A percentile compares a stretch with the other conserved stretches of the same genome.
phyloP scores from a whole-genome alignment of 2,113 vertebrate species.

The Cercopithecus mona region DNA sequence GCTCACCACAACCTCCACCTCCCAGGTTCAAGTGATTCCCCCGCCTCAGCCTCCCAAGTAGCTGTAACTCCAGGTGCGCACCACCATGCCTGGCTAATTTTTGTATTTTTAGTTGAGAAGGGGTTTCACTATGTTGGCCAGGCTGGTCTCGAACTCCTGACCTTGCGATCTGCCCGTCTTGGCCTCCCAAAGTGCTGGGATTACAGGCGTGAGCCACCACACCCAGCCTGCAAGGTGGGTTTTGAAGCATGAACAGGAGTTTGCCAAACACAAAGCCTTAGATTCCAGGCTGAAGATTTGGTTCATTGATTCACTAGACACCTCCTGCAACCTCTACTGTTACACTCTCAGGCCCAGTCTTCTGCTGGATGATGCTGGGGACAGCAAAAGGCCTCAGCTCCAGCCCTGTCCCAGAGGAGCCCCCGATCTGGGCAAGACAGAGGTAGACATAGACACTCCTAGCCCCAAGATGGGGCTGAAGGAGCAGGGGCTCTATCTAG shows the following conservation, averaged over 20 bases:
- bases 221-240: not conserved
- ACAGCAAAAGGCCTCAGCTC: not conserved
- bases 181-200: too few species aligned
- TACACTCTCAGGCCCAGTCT: not conserved
- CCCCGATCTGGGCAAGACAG: not conserved
- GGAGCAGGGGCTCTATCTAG: not conserved
- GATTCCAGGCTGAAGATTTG: not conserved
- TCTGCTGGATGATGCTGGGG: not conserved
- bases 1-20: too few species aligned
- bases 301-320: not conserved
- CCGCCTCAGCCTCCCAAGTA: too few species aligned
- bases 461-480: not conserved
- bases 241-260: constrained; percentile 31
- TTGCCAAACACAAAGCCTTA: not conserved
- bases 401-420: not conserved
- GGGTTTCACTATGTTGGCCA: too few species aligned
- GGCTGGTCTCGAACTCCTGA: too few species aligned
- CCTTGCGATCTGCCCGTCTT: too few species aligned
- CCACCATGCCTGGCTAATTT: too few species aligned
- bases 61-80: too few species aligned
- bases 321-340: not conserved
- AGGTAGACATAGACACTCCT: not conserved
- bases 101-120: too few species aligned
- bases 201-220: too few species aligned
- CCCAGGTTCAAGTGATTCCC: too few species aligned